Conservation (phyloP, 2,113 vertebrate genomes). For the Gallinago paraguaiae region DNA sequence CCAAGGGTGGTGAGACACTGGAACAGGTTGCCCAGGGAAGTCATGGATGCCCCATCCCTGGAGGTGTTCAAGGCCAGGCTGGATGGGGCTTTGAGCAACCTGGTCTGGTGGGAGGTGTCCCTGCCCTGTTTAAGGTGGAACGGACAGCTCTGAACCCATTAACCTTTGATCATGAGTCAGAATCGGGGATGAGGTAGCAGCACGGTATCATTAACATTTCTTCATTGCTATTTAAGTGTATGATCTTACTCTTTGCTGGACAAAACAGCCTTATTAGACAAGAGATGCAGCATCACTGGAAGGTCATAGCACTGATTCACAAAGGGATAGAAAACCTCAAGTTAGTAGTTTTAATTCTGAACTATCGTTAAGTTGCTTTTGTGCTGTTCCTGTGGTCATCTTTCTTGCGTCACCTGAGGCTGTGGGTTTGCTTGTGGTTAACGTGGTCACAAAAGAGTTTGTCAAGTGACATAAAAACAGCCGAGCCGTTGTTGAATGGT, state of each 20-base stretch:
- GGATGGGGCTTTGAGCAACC: no score
- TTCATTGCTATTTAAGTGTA: conserved; percentile 26
- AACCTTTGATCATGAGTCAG: neutral
- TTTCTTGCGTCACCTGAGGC: neutral
- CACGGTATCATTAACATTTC: neutral
- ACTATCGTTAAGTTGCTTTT: neutral
- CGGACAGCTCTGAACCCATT: neutral
- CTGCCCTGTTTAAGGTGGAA: neutral
- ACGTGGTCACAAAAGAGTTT: neutral
- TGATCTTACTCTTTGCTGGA: neutral
- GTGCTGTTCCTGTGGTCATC: neutral
- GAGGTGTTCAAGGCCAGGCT: no score
- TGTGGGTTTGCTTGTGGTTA: neutral
- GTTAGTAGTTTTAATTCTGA: neutral
- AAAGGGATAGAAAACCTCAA: neutral
- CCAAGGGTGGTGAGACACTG: no score
- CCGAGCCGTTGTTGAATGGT: neutral
- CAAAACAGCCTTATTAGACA: neutral
- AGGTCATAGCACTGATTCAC: neutral
- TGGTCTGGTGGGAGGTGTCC: no score
- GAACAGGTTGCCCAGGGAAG: no score
- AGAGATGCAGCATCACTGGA: neutral
- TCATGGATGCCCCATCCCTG: no score
- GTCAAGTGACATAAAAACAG: neutral
- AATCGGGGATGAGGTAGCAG: neutral